phyloP scores from a whole-genome alignment of 2,113 vertebrate genomes.

The Pholis gunnellus region DNA sequence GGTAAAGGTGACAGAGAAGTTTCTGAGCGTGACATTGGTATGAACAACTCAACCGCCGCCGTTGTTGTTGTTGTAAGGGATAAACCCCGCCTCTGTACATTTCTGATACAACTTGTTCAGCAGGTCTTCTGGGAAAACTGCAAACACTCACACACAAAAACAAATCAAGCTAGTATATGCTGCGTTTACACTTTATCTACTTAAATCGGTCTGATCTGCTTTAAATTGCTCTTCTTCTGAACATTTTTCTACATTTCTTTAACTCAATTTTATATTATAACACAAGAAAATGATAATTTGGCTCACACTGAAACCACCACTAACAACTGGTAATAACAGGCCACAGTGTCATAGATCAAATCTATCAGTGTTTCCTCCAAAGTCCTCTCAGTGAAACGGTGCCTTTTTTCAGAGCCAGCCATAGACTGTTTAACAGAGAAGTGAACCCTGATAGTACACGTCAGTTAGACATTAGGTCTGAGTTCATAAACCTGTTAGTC shows the following conservation, averaged over 20 bases:
- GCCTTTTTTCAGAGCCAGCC: background rate
- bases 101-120: slow-evolving; percentile 58
- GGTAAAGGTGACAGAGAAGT: background rate
- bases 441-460: slow-evolving; percentile 34
- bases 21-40: slow-evolving; percentile 2
- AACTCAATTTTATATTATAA: background rate
- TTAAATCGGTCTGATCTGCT: background rate
- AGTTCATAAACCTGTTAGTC: slow-evolving; percentile 43
- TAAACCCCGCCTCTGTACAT: slow-evolving; percentile 43
- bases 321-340: background rate
- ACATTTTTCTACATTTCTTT: background rate
- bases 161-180: background rate
- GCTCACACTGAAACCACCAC: background rate
- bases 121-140: slow-evolving; percentile 52
- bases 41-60: slow-evolving; percentile 33
- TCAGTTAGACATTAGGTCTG: slow-evolving; percentile 59
- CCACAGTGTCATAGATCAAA: slow-evolving; percentile 10
- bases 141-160: slow-evolving; percentile 12
- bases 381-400: background rate
- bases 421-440: slow-evolving; percentile 1
- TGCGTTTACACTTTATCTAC: background rate
- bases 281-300: background rate
- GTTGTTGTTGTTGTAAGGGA: slow-evolving; percentile 1
- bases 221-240: background rate
- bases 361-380: background rate